phyloP scores from a whole-genome alignment of 2,113 vertebrate species.

The Cebidichthys violaceus region DNA sequence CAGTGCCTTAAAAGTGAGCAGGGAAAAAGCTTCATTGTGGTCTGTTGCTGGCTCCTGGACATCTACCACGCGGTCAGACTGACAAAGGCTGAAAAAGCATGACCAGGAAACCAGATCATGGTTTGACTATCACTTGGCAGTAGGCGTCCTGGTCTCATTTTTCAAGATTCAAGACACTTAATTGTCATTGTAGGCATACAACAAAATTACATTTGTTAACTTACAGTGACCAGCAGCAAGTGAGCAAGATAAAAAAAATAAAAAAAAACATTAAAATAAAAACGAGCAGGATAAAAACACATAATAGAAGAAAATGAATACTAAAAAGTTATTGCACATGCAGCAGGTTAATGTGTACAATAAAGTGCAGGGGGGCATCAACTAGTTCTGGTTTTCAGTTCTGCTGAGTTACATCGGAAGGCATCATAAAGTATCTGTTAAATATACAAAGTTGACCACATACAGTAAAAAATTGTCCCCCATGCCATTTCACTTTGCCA shows the following conservation, averaged over 20 bases:
- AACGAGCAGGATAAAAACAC: no score
- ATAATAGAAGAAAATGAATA: no score
- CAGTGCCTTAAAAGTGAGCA: neutral
- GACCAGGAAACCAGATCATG: neutral
- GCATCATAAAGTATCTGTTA: slow-evolving; percentile 3
- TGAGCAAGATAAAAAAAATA: neutral
- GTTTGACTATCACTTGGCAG: neutral
- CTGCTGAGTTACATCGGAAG: neutral
- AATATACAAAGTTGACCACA: neutral
- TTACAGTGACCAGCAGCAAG: no score
- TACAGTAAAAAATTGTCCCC: neutral
- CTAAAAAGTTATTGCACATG: no score
- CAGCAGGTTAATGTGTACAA: no score
- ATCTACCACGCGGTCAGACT: slow-evolving; percentile 13
- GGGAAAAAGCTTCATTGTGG: neutral
- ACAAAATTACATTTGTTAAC: no score
- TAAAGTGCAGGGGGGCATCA: neutral
- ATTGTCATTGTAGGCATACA: no score
- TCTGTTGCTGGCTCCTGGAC: neutral
- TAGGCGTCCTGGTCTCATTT: neutral
- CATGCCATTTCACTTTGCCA: neutral
- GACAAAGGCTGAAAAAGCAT: neutral
- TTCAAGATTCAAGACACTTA: no score
- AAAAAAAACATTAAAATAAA: neutral
- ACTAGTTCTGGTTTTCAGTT: neutral